Evolutionary conservation across 1,140 invertebrate species (phyloP).

Genomic region (Macrocentrus cingulum): DNA sequence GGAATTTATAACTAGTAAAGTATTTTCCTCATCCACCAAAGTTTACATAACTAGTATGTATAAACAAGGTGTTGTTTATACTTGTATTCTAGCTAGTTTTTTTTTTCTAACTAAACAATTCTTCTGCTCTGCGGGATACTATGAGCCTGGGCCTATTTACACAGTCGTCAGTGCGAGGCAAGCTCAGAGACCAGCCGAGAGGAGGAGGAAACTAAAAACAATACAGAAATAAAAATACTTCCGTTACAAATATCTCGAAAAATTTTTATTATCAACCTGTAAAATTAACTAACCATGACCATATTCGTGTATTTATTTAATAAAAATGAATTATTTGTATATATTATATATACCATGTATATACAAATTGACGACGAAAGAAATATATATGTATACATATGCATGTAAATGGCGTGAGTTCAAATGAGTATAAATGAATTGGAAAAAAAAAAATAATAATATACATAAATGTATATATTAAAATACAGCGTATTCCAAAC

Average conservation of each 20-base stretch:
- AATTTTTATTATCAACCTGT: not conserved
- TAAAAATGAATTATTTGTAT: constrained; percentile 42
- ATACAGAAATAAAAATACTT: no score
- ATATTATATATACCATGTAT: constrained; percentile 13
- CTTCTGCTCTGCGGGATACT: no score
- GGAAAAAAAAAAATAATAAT: not conserved
- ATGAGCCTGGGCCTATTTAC: no score
- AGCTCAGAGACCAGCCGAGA: no score
- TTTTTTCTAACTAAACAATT: no score
- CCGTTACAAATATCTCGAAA: not conserved
- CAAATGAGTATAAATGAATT: constrained; percentile 12
- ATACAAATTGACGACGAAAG: not conserved
- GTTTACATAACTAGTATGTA: constrained; percentile 8
- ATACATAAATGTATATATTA: constrained; percentile 34
- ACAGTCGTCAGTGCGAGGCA: no score
- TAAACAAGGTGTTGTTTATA: not conserved
- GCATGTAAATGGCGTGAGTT: constrained; percentile 35
- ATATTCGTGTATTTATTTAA: constrained; percentile 53
- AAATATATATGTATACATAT: constrained; percentile 24
- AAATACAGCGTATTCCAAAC: constrained; percentile 50
- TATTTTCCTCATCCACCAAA: constrained; percentile 2
- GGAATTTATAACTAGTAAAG: constrained; percentile 6
- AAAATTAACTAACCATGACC: constrained; percentile 38
- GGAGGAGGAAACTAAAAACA: no score
- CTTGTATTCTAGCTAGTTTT: not conserved